Percentiles rank a stretch among this genome's conserved stretches.
phyloP scores from a whole-genome alignment of 2,797 vertebrate species.

The Apogon hyalosoma region DNA sequence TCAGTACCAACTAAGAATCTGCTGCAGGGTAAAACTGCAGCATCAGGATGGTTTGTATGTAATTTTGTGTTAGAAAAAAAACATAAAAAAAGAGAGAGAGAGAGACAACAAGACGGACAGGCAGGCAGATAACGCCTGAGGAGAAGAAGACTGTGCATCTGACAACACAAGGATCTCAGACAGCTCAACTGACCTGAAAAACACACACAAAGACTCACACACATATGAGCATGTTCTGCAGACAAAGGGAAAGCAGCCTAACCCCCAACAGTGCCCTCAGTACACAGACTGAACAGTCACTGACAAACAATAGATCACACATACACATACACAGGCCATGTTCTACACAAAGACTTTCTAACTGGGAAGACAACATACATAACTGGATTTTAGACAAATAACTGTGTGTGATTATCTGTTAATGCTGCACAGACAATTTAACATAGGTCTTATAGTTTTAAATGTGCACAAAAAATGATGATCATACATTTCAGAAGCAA shows the following conservation, averaged over 20 bases:
- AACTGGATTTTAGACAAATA: too few relatives aligned
- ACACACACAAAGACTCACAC: background rate
- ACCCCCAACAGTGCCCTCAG: background rate
- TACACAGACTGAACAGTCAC: background rate
- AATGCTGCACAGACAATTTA: too few relatives aligned
- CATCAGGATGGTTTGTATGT: background rate
- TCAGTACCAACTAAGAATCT: slow-evolving; percentile 12
- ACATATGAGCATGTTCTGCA: background rate
- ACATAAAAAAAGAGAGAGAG: too few relatives aligned
- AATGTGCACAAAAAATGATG: too few relatives aligned
- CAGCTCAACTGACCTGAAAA: slow-evolving; percentile 59
- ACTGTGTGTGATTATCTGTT: too few relatives aligned
- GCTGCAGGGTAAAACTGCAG: slow-evolving; percentile 25
- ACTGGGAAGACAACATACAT: too few relatives aligned
- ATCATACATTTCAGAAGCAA: too few relatives aligned
- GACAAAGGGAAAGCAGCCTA: slow-evolving; percentile 15
- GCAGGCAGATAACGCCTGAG: slow-evolving; percentile 14
- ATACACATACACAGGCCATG: background rate
- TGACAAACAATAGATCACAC: background rate
- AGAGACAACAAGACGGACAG: background rate
- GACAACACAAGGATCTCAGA: slow-evolving; percentile 14
- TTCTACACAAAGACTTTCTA: too few relatives aligned
- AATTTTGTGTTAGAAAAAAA: background rate
- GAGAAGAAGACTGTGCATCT: slow-evolving; percentile 33
- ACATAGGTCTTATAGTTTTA: too few relatives aligned